Conservation (phyloP, 1,140 invertebrate species). For the Drosophila ogumai region DNA sequence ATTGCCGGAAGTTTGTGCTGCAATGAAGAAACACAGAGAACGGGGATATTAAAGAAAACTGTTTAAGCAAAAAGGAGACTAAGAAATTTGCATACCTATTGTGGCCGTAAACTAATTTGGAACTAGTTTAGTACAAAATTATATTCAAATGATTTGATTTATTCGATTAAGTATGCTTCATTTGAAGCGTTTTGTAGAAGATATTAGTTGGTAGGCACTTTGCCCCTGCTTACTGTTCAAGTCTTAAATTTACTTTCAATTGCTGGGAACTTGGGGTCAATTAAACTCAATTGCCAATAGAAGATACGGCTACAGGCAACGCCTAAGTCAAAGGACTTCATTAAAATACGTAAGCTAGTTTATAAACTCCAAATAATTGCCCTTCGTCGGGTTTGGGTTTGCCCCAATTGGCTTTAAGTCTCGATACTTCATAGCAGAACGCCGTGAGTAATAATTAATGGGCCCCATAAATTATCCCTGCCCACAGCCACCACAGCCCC, state of each 20-base stretch:
- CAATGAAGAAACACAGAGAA: conserved; percentile 36
- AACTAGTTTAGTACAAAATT: neutral
- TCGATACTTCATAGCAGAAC: conserved; percentile 29
- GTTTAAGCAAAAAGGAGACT: conserved; percentile 1
- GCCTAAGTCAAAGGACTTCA: neutral
- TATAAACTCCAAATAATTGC: conserved; percentile 12
- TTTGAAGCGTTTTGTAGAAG: neutral
- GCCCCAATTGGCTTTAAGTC: conserved; percentile 29
- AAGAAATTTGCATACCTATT: neutral
- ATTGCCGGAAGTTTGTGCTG: conserved; percentile 67
- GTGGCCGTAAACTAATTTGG: neutral
- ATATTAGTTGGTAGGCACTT: neutral
- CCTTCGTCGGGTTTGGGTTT: conserved; percentile 1
- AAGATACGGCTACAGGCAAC: no score
- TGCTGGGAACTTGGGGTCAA: neutral
- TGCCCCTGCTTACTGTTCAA: neutral
- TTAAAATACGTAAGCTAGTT: neutral
- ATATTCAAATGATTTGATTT: neutral
- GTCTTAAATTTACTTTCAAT: neutral
- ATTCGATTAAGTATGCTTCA: neutral
- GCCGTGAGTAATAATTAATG: conserved; percentile 56
- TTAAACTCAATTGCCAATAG: neutral
- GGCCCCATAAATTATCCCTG: conserved; percentile 44
- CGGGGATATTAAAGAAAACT: conserved; percentile 25
- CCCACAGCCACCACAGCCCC: neutral